Conservation (phyloP, 2,797 vertebrate species). For the Propithecus deckenii region DNA sequence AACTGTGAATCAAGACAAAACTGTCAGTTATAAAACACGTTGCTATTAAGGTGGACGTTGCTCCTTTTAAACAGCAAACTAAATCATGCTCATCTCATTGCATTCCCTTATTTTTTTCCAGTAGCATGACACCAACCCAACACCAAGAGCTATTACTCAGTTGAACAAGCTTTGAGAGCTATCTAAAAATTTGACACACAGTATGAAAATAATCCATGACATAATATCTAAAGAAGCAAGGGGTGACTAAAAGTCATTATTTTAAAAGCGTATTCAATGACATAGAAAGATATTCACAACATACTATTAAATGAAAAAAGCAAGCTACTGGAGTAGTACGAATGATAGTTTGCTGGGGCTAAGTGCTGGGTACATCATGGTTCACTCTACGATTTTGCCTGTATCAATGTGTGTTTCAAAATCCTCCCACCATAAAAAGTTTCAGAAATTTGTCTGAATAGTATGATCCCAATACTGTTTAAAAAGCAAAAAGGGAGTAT, state of each 20-base stretch:
- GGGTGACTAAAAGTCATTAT: constrained; percentile 28
- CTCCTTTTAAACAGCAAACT: constrained; percentile 81
- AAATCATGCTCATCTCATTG: constrained; percentile 85
- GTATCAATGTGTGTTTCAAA: constrained; percentile 5
- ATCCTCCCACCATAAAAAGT: constrained; percentile 28
- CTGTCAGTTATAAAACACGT: constrained; percentile 77
- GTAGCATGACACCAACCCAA: constrained; percentile 84
- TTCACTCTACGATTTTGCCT: not conserved
- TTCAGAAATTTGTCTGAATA: constrained; percentile 34
- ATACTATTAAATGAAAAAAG: constrained; percentile 1
- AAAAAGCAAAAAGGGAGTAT: not conserved
- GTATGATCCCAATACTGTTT: not conserved
- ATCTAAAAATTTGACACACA: constrained; percentile 28
- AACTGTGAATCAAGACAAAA: constrained; percentile 87
- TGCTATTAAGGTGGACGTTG: constrained; percentile 66
- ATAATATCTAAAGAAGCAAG: constrained; percentile 49
- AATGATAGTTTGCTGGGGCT: not conserved
- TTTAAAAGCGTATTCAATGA: constrained; percentile 21
- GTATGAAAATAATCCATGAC: constrained; percentile 48
- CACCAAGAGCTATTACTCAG: constrained; percentile 85
- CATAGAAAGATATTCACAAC: constrained; percentile 23
- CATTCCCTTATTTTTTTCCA: constrained; percentile 83
- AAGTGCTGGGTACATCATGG: not conserved
- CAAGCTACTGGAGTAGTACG: not conserved
- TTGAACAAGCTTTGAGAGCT: constrained; percentile 83